These are phyloP conservation scores for Camelus bactrianus DNA, from an alignment of 2,113 vertebrate genomes.

Conservation along the genomic window DNA sequence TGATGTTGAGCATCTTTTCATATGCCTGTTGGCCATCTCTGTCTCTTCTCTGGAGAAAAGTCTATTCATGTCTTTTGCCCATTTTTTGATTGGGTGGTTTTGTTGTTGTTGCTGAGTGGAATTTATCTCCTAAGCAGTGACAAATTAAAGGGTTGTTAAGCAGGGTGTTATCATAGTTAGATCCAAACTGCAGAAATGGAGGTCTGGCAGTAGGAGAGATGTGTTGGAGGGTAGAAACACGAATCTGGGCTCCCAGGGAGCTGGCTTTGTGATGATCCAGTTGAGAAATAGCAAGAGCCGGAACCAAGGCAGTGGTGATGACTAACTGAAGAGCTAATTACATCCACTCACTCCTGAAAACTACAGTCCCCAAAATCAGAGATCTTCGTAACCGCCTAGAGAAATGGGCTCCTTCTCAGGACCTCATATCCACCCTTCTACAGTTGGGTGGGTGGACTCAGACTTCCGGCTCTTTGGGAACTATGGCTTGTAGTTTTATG, in stretches of 20 bases:
- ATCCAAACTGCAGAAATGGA: background rate
- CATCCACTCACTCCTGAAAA: background rate
- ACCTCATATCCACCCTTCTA: background rate
- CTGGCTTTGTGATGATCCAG: background rate
- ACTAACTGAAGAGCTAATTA: background rate
- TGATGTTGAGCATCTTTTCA: background rate
- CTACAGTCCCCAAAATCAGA: background rate
- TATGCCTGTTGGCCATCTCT: background rate
- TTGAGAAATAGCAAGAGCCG: background rate
- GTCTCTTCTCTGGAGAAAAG: background rate
- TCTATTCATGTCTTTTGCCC: background rate
- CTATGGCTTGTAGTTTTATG: background rate
- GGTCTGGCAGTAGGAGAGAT: background rate
- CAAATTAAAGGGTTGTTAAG: background rate
- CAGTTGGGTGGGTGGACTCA: background rate
- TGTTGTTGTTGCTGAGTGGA: background rate
- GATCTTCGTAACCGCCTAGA: background rate
- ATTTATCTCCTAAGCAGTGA: conserved; percentile 7
- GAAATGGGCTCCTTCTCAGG: background rate
- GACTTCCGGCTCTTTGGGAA: background rate
- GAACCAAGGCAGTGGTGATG: background rate
- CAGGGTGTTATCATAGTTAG: background rate
- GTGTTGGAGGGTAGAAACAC: background rate
- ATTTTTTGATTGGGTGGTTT: background rate
- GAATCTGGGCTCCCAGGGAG: background rate